phyloP scores from a whole-genome alignment of 1,140 invertebrate genomes.

The Lasioglossum baleicum region DNA sequence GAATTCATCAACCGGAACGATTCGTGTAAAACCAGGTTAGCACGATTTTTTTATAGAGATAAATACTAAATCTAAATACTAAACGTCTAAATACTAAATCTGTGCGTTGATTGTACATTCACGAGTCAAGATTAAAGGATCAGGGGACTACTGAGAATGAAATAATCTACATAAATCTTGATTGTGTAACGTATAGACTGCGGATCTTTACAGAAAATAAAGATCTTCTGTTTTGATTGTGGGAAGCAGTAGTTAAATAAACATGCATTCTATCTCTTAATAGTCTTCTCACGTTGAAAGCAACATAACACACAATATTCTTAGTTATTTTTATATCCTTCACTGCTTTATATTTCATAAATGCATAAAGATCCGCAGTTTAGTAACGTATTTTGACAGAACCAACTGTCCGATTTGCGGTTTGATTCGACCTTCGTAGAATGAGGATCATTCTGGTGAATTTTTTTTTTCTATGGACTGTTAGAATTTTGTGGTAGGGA shows the following conservation, averaged over 20 bases:
- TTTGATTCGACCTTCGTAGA: background rate
- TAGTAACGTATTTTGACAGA: background rate
- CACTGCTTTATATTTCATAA: no score
- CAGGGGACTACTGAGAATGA: background rate
- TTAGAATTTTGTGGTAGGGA: conserved; percentile 7
- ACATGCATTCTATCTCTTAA: no score
- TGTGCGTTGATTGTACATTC: background rate
- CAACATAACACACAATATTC: no score
- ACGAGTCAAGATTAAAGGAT: background rate
- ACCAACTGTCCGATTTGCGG: background rate
- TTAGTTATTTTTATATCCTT: no score
- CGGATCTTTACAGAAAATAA: no score
- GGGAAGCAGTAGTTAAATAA: no score
- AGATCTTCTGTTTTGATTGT: no score
- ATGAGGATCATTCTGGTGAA: background rate
- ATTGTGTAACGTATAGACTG: background rate
- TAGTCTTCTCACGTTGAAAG: no score
- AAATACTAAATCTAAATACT: background rate
- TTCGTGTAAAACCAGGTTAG: background rate
- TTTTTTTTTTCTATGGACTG: background rate
- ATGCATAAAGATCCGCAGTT: no score
- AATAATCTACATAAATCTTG: background rate
- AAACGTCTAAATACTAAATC: background rate
- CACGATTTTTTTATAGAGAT: background rate
- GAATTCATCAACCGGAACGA: background rate